A percentile compares a stretch with the other conserved stretches of the same genome.
phyloP scores from a whole-genome alignment of 2,888 invertebrate species.

The Melipona beecheii region DNA sequence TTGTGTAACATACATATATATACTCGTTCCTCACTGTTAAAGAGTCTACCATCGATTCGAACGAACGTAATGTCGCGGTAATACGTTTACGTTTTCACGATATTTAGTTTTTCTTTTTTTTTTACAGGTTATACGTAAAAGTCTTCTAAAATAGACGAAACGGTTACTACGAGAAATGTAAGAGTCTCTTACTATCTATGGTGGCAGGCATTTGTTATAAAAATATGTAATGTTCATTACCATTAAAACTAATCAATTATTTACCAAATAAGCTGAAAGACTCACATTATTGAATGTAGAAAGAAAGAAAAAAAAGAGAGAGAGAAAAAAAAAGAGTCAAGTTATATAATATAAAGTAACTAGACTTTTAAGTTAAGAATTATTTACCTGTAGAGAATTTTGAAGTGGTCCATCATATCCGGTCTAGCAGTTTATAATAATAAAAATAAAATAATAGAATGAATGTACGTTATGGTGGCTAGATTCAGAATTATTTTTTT shows the following conservation, averaged over 20 bases:
- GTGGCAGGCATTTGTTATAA: slow-evolving; percentile 14
- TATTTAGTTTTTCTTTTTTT: no score
- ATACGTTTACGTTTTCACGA: no score
- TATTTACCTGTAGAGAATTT: slow-evolving; percentile 60
- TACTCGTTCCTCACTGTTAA: slow-evolving; percentile 5
- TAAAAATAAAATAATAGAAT: slow-evolving; percentile 60
- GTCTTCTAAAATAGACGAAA: background rate
- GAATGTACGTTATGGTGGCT: slow-evolving; percentile 47
- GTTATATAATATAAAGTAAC: slow-evolving; percentile 33
- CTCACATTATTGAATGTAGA: no score
- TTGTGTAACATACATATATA: background rate
- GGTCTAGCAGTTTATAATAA: slow-evolving; percentile 62
- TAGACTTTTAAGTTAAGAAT: slow-evolving; percentile 40
- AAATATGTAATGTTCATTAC: slow-evolving; percentile 12
- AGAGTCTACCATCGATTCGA: background rate
- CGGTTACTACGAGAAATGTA: background rate
- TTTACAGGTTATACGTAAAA: background rate
- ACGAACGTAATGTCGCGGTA: no score
- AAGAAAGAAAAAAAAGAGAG: no score
- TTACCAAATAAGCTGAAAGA: background rate
- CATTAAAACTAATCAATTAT: slow-evolving; percentile 5
- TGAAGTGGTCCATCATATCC: slow-evolving; percentile 62
- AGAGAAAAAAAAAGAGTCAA: background rate
- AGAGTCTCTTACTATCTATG: slow-evolving; percentile 4
- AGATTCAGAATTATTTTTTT: slow-evolving; percentile 20